Percentiles rank a stretch among this genome's conserved stretches.
These are phyloP conservation scores for Brotula barbata DNA, from an alignment of 2,797 vertebrate genomes.

Conservation along the genomic window DNA sequence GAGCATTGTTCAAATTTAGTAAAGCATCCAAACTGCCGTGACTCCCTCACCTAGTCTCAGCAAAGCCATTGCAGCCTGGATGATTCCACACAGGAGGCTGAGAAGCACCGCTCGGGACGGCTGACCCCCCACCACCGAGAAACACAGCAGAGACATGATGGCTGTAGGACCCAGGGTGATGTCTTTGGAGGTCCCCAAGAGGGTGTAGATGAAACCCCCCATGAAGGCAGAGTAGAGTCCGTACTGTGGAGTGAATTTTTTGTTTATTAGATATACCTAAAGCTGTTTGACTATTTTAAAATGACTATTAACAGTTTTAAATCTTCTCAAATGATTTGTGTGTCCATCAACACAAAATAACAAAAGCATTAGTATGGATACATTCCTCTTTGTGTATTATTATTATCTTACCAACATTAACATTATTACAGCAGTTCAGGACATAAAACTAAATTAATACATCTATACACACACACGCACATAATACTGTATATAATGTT, in stretches of 20 bases:
- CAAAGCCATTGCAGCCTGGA: constrained; percentile 88
- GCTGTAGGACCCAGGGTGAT: constrained; percentile 94
- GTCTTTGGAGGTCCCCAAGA: constrained; percentile 95
- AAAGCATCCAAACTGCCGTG: constrained; percentile 3
- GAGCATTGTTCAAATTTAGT: not conserved
- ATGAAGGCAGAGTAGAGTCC: constrained; percentile 94
- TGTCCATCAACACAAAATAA: too few species aligned
- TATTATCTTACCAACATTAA: too few species aligned
- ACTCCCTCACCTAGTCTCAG: constrained; percentile 85
- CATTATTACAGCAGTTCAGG: too few species aligned
- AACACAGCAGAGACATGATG: constrained; percentile 95
- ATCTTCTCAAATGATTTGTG: too few species aligned
- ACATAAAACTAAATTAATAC: too few species aligned
- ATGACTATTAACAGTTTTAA: too few species aligned
- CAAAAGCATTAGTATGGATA: too few species aligned
- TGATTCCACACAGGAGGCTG: constrained; percentile 87
- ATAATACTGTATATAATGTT: too few species aligned
- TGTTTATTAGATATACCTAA: too few species aligned
- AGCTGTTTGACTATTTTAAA: too few species aligned
- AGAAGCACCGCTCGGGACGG: constrained; percentile 85
- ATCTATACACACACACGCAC: too few species aligned
- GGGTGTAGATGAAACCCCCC: constrained; percentile 91
- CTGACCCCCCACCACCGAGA: constrained; percentile 81
- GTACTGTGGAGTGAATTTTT: constrained; percentile 73
- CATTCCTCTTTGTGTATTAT: too few species aligned